A percentile compares a stretch with the other conserved stretches of the same genome.
These are phyloP conservation scores for Thamnaconus septentrionalis DNA, from an alignment of 2,113 vertebrate species.

Conservation along the genomic window DNA sequence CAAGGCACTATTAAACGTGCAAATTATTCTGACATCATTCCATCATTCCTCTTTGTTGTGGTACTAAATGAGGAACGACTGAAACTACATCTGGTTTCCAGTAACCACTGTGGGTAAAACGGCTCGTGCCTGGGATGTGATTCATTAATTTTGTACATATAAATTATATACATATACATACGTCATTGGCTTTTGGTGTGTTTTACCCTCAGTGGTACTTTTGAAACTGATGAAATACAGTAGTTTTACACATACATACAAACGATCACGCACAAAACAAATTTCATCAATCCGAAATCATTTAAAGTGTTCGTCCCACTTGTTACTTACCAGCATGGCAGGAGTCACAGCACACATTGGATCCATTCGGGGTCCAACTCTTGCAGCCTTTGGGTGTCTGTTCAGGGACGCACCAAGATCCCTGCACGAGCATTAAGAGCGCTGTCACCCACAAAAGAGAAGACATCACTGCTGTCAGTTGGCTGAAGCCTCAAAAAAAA, in stretches of 20 bases:
- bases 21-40: background rate
- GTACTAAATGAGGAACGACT: conserved; percentile 64
- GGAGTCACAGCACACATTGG: conserved; percentile 22
- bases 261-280: background rate
- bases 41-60: conserved; percentile 32
- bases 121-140: conserved; percentile 17
- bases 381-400: conserved; percentile 25
- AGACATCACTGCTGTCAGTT: conserved; percentile 46
- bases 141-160: no score
- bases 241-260: no score
- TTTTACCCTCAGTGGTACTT: background rate
- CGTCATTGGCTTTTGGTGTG: background rate
- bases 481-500: background rate
- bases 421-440: conserved; percentile 27
- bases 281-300: background rate
- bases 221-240: background rate
- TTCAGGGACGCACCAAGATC: background rate
- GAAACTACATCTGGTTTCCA: conserved; percentile 52
- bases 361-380: rapidly evolving
- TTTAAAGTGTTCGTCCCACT: background rate
- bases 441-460: conserved; percentile 4
- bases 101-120: conserved; percentile 28
- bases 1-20: background rate
- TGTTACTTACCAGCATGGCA: conserved; percentile 60
- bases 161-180: background rate